Evolutionary conservation across 2,113 vertebrate species (phyloP).

Genomic region (Murina feae): DNA sequence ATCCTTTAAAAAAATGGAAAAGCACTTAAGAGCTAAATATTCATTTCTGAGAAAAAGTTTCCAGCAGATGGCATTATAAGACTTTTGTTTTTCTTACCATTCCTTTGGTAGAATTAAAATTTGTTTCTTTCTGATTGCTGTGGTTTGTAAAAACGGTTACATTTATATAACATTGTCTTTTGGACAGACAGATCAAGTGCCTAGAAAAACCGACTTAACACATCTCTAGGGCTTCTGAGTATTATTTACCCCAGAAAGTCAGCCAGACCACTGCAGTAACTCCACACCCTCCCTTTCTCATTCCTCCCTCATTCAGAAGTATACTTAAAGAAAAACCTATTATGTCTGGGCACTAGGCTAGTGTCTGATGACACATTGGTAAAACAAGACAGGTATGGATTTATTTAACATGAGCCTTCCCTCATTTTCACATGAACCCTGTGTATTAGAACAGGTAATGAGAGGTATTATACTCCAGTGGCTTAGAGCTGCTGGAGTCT

Average conservation of each 20-base stretch:
- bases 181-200: slow-evolving; percentile 16
- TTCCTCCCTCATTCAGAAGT: slow-evolving; percentile 33
- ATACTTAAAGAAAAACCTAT: background rate
- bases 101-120: slow-evolving; percentile 42
- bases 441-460: background rate
- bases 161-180: slow-evolving; percentile 10
- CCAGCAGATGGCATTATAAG: slow-evolving; percentile 82
- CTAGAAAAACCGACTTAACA: slow-evolving; percentile 36
- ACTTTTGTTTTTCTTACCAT: slow-evolving; percentile 45
- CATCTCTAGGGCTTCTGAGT: background rate
- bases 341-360: background rate
- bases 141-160: slow-evolving; percentile 34
- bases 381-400: background rate
- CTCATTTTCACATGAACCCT: background rate
- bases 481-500: background rate
- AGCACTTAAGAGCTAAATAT: background rate
- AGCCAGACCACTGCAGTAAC: background rate
- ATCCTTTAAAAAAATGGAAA: background rate
- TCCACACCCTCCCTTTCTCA: background rate
- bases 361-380: background rate
- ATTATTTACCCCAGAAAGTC: background rate
- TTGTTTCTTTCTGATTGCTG: slow-evolving; percentile 44
- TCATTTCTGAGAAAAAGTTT: slow-evolving; percentile 56
- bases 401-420: background rate
- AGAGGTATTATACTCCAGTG: background rate